Conservation (phyloP, 2,113 vertebrate species). For the Arenaria interpres region DNA sequence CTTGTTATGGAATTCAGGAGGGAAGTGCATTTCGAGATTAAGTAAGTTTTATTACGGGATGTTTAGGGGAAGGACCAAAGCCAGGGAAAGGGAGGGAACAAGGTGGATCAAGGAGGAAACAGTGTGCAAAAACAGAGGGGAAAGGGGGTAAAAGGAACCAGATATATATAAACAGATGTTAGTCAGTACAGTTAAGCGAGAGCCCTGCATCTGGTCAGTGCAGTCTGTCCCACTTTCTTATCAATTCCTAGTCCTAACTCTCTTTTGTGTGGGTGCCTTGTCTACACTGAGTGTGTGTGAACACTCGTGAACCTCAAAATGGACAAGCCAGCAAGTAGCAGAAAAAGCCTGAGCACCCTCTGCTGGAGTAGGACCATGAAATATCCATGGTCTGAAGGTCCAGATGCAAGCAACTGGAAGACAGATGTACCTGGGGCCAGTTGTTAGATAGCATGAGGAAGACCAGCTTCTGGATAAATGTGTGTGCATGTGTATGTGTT, state of each 20-base stretch:
- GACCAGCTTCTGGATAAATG: neutral
- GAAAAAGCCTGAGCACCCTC: rapidly evolving
- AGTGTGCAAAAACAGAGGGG: neutral
- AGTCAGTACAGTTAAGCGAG: neutral
- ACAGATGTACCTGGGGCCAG: neutral
- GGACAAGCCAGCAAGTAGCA: neutral
- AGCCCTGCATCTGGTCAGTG: neutral
- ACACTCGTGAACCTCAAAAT: neutral
- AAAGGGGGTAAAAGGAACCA: neutral
- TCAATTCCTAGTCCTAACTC: neutral
- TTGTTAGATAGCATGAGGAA: neutral
- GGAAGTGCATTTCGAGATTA: neutral
- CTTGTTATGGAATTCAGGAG: neutral
- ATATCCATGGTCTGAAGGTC: neutral
- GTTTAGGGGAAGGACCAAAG: neutral
- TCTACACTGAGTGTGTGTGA: neutral
- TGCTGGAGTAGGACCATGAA: neutral
- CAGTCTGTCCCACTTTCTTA: neutral
- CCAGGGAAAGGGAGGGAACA: neutral
- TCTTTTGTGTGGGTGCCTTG: neutral
- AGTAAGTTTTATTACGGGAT: neutral
- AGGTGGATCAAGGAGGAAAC: neutral
- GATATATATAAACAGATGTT: neutral
- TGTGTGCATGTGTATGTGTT: neutral
- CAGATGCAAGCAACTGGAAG: neutral